Evolutionary conservation across 2,888 invertebrate genomes (phyloP), one percentile per base, ranked within the genome.

Genomic region (Podotricha telesiphe): DNA sequence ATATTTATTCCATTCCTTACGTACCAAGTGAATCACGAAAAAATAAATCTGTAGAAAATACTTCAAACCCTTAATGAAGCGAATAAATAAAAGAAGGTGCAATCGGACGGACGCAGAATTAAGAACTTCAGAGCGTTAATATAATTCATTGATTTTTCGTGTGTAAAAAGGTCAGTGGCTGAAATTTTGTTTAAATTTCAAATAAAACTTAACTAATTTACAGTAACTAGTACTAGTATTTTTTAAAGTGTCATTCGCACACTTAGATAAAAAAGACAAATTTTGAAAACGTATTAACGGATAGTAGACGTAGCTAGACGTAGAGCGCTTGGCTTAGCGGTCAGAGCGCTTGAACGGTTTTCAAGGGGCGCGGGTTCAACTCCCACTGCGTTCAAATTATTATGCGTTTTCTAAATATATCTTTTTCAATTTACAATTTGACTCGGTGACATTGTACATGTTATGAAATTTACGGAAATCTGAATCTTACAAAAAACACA

Each of bases 1-100:
- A 93, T 93, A 92, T 93, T 92, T 93, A 92, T 91, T 91, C 87
- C 88, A 82, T 83, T 86, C 82, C 82, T 85, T 82, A 83, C 84
- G 83, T 85, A 82, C 83, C 78, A 86, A 86, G 73, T 76, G 70
- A 76, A 77, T 78, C 87, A 82, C 80, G 83, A 82, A 85, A 37
- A 88, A 84, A 82, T 80, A 79, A 86, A 86, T 84, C 84, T 82
- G 75, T 73, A 72, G 74, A 80, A 85, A 86, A 82, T 81, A 82
- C 84, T 85, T 82, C 84, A 82, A 84, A 83, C 78, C 79, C 77
- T 80, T 86, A 87, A 90, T 87, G 86, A 88, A 85, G 82, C 82
- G 86, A 82, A 87, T 86, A 87, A 88, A 89, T 86, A 87, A 82
- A 81, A 75, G 76, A 77, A 61, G 73, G 65, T 69, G 65, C 68